Evolutionary conservation across 2,888 invertebrate species (phyloP), one percentile per base, ranked within the genome.

Genomic region (Coremacera marginata): DNA sequence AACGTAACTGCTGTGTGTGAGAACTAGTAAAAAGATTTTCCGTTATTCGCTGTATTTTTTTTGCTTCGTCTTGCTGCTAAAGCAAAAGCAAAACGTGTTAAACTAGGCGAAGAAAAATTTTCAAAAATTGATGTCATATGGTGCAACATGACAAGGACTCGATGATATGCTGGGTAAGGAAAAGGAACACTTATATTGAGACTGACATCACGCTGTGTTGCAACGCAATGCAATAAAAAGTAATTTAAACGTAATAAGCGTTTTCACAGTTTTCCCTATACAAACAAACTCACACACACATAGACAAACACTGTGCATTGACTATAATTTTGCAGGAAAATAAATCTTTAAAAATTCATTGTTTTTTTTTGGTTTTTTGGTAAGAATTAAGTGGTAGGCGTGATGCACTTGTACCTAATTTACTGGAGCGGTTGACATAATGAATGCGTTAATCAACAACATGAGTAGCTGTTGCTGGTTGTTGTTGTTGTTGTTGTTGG

Each of bases 201-300:
- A 65, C 16, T 19, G 34, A 65, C 65, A 34, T 65, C 37, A 34
- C 31, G 5, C 25, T 7, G 27, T 44, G 14, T 44, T 44, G 44
- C 44, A 44, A 44, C 19, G 19, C 19, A n/a, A 34, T 14, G 44
- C 51, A 73, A 31, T 34, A 19, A 65, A 16, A 34, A 65, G 65
- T 65, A 65, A 34, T n/a, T 14, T 5, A 22, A 19, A 52, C 51
- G 14, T 68, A 49, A 68, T 51, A 68, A 68, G 27, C 51, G 68
- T 22, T 68, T 68, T 49, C 52, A 51, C 68, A 68, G 68, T 70
- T 72, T 67, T 76, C 14, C 68, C 72, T 65, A 68, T 44, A 51
- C 49, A 60, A 22, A 44, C 44, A 44, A 44, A 44, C 37, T 51
- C 37, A 63, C 71, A 63, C 71, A 76, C 19, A 51, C 19, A 19